Evolutionary conservation across 2,888 invertebrate genomes (phyloP), one percentile per base, ranked within the genome.

Genomic region (Dynastes grantii): DNA sequence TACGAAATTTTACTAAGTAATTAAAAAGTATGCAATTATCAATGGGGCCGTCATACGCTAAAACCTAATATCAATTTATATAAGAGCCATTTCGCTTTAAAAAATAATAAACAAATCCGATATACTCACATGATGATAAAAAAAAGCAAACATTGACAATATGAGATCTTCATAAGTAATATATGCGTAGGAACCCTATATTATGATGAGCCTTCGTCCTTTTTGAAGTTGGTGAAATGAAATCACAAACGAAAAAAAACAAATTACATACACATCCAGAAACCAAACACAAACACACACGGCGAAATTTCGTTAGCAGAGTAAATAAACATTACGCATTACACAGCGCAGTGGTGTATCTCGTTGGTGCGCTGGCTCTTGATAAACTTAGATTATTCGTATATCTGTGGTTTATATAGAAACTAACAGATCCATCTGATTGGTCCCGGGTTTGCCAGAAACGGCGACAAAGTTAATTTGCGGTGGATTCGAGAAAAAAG

Each of bases 91-190:
- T 16, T 65, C 11, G 29, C 53, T 27, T 6, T 13, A 29, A 27
- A n/a, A n/a, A 53, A 70, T 70, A 71, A 71, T 40, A 71, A 71
- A 71, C 58, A 32, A 71, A 71, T 51, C 16, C 37, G 16, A n/a
- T 71, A 55, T 55, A 71, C 71, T 71, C 71, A 71, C 71, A 71
- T 71, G 49, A 58, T 22, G n/a, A 71, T 58, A 0, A 71, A 71
- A 37, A 70, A 71, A 71, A 71, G 58, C 58, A 71, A 71, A 71
- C 71, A 71, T 71, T 71, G 49, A 53, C 70, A 51, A 70, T 27
- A 32, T 29, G 29, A 37, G 27, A 37, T 27, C 55, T 71, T 71
- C 71, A 71, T 71, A 58, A 16, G 71, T 16, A 40, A 58, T 6
- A n/a, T 55, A 55, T 55, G 8, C 13, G n/a, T 55, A 16, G n/a